Evolutionary conservation across 1,140 invertebrate genomes (phyloP), one percentile per base, ranked within the genome.

Genomic region (Drosophila eugracilis): DNA sequence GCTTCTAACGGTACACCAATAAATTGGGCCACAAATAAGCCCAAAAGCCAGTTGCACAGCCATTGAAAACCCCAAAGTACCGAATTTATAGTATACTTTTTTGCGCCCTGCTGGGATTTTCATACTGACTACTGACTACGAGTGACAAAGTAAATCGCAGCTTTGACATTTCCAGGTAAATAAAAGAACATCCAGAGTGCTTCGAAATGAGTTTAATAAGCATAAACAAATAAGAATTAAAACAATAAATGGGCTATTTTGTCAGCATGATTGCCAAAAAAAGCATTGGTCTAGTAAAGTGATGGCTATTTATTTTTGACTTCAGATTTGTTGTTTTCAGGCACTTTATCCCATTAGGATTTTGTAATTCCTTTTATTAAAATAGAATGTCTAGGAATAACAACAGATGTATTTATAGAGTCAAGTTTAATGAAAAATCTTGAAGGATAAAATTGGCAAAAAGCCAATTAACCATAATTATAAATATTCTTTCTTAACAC

Each of bases 71-170:
- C 60, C 45, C 45, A 42, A 67, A 67, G 37, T 53, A 44, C 60
- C 26, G 7, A 67, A 67, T 67, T 53, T 67, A 67, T 67, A 67
- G 60, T 34, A 28, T 44, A 30, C 60, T 67, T 52, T 24, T 66
- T 7, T 28, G 44, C 15, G 21, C 32, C 34, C 28, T 37, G 6
- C 19, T 30, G 60, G 28, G 22, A 6, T 21, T 17, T 21, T 21
- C 15, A 36, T 36, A n/a, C n/a, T n/a, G n/a, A n/a, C n/a, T n/a
- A n/a, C n/a, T n/a, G n/a, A n/a, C n/a, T n/a, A 19, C 30, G 19
- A 28, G 9, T 21, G 28, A 12, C 28, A 14, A 9, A 15, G 21
- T 66, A 66, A 67, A 67, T 67, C 28, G 24, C 19, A 14, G 42
- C 62, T 49, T 48, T 66, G 45, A 21, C 12, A 48, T 14, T 32